These are phyloP conservation scores for Pachycephala philippinensis DNA, from an alignment of 2,113 vertebrate species.

Conservation along the genomic window DNA sequence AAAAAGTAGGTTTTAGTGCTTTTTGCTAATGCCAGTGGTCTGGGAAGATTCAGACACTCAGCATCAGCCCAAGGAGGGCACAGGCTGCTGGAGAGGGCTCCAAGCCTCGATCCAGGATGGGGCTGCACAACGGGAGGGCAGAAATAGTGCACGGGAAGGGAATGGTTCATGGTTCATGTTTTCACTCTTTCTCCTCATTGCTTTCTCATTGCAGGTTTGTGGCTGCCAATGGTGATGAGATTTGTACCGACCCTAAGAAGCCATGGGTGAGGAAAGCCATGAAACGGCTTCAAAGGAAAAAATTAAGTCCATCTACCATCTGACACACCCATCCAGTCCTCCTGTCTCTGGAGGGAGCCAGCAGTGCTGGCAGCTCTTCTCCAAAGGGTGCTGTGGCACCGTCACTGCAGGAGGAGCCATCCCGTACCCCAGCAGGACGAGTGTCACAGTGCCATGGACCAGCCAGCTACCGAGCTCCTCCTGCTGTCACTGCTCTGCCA, in stretches of 20 bases:
- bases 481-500: not conserved
- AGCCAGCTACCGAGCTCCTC: not conserved
- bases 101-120: not conserved
- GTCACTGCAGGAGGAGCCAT: not conserved
- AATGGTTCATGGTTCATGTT: fast-evolving
- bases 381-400: fast-evolving
- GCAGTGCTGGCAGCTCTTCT: fast-evolving
- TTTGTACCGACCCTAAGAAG: not conserved
- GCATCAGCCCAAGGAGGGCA: not conserved
- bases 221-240: fast-evolving
- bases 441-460: fast-evolving
- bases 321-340: fast-evolving
- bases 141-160: not conserved
- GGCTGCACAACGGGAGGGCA: not conserved
- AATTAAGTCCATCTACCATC: not conserved
- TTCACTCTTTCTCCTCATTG: not conserved
- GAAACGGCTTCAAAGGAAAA: fast-evolving
- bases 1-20: not conserved
- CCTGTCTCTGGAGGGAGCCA: not conserved
- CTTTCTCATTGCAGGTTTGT: not conserved
- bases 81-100: not conserved
- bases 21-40: not conserved
- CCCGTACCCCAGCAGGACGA: fast-evolving
- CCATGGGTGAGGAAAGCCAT: not conserved
- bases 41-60: not conserved